Evolutionary conservation across 2,888 invertebrate species (phyloP).

Genomic region (Drosophila meridiana): DNA sequence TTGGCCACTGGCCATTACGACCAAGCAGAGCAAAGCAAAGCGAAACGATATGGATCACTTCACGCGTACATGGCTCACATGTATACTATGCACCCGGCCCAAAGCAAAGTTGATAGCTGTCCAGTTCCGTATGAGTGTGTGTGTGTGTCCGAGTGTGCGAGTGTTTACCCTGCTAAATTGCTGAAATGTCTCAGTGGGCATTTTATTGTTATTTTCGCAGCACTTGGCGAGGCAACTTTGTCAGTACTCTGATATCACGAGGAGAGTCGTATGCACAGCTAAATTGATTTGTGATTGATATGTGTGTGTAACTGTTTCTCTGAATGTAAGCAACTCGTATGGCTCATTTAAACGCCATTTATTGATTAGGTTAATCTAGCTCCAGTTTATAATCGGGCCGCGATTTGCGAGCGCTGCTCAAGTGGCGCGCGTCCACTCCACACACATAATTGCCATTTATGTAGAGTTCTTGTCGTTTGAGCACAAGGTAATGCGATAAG

Average conservation of each 20-base stretch:
- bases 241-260: conserved; percentile 52
- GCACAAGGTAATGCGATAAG: conserved; percentile 54
- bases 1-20: conserved; percentile 53
- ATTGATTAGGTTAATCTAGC: conserved; percentile 57
- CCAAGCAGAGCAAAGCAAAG: conserved; percentile 20
- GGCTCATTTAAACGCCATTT: conserved; percentile 38
- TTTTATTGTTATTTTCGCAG: conserved; percentile 63
- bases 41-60: conserved; percentile 32
- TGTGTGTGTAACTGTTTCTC: conserved; percentile 11
- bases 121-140: background rate
- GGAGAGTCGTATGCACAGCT: conserved; percentile 19
- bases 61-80: conserved; percentile 15
- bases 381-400: conserved; percentile 20
- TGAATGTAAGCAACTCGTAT: conserved; percentile 13
- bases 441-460: conserved; percentile 5
- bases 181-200: conserved; percentile 32
- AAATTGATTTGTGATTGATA: conserved; percentile 28
- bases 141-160: background rate
- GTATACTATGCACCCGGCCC: conserved; percentile 37
- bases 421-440: conserved; percentile 43
- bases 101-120: conserved; percentile 45
- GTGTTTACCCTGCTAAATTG: conserved; percentile 29
- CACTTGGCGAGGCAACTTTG: conserved; percentile 57
- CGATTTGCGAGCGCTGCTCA: conserved; percentile 19
- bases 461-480: conserved; percentile 41